Evolutionary conservation across 2,888 invertebrate species (phyloP).

Genomic region (Uropetala carovei): DNA sequence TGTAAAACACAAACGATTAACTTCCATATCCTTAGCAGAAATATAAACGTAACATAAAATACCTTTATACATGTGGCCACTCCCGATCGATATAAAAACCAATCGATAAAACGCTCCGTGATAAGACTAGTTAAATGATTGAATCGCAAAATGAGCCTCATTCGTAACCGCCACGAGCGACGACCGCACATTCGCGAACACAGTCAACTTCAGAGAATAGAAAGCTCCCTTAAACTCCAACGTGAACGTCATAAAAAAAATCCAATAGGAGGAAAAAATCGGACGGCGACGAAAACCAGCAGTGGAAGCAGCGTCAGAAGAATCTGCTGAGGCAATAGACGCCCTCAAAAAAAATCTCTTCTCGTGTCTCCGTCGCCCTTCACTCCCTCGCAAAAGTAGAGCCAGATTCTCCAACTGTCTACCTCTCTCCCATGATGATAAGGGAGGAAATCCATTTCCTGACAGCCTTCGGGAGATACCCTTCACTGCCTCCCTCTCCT

Average conservation of each 20-base stretch:
- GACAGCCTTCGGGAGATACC: neutral
- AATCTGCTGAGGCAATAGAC: neutral
- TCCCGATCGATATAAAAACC: neutral
- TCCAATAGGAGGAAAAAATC: neutral
- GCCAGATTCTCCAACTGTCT: neutral
- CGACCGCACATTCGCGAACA: neutral
- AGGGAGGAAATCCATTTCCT: neutral
- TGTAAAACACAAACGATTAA: no score
- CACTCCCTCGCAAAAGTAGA: neutral
- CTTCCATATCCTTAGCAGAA: no score
- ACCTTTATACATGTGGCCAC: neutral
- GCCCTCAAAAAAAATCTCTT: neutral
- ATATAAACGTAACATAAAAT: neutral
- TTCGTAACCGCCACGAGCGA: neutral
- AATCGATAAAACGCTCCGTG: neutral
- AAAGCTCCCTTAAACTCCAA: slow-evolving; percentile 11
- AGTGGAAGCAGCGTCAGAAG: neutral
- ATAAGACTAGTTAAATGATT: neutral
- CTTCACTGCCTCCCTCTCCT: neutral
- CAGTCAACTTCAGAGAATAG: neutral
- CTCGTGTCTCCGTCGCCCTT: no score
- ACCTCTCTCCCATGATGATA: neutral
- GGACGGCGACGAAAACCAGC: neutral
- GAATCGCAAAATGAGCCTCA: neutral
- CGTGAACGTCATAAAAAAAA: neutral